Percentiles rank a stretch among this genome's conserved stretches.
phyloP scores from a whole-genome alignment of 2,888 invertebrate species.

The Perithous albicinctus region DNA sequence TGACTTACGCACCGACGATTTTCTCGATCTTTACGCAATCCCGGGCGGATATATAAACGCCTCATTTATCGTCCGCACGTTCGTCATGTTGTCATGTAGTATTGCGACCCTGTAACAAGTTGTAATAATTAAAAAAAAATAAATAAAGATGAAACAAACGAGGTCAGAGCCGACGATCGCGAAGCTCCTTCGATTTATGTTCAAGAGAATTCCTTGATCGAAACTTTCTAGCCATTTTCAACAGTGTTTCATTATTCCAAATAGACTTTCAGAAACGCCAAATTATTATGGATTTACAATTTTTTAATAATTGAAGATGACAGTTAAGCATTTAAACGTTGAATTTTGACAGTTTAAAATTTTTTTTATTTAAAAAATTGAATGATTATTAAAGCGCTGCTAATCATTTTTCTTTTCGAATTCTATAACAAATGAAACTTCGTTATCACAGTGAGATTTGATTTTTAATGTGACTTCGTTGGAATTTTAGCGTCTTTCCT shows the following conservation, averaged over 20 bases:
- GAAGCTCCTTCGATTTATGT: constrained; percentile 9
- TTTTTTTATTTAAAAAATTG: no score
- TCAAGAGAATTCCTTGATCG: not conserved
- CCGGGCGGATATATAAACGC: constrained; percentile 45
- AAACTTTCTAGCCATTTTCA: no score
- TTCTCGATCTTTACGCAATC: constrained; percentile 56
- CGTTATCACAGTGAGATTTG: not conserved
- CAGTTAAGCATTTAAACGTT: no score
- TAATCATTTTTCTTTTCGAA: no score
- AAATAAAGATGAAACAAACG: not conserved
- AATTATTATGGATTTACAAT: no score
- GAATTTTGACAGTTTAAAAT: no score
- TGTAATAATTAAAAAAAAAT: constrained; percentile 26
- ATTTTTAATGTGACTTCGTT: not conserved
- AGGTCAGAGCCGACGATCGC: not conserved
- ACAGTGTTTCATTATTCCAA: no score
- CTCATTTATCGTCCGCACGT: constrained; percentile 16
- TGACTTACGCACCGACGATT: constrained; percentile 54
- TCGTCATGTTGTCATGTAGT: constrained; percentile 16
- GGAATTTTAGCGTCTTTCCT: not conserved
- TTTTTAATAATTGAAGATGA: no score
- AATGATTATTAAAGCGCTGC: no score
- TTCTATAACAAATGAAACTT: not conserved
- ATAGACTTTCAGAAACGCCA: no score
- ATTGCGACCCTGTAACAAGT: not conserved